Conservation (phyloP, 2,113 vertebrate genomes). For the Pelecanus crispus region DNA sequence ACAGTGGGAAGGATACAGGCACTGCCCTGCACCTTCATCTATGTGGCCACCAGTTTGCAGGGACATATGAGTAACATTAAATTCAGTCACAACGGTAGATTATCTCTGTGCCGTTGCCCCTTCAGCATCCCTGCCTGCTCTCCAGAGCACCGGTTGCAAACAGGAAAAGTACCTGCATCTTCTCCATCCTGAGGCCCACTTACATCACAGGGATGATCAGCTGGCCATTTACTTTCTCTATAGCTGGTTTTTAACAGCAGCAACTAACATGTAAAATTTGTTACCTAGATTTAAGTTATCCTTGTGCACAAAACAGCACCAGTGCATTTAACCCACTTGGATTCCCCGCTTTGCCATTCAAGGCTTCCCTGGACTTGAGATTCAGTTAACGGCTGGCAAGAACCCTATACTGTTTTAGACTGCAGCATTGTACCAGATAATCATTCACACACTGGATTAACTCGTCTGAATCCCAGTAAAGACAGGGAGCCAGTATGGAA, state of each 20-base stretch:
- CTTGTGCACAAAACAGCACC: neutral
- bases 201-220: neutral
- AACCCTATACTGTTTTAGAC: neutral
- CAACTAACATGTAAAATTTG: neutral
- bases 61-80: accelerated
- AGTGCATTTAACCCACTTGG: neutral
- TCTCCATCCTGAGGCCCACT: neutral
- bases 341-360: neutral
- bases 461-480: neutral
- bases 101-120: neutral
- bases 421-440: neutral
- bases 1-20: neutral
- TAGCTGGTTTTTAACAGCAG: neutral
- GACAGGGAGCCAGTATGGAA: neutral
- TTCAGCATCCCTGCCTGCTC: neutral
- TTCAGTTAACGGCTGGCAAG: neutral
- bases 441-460: neutral
- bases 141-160: neutral
- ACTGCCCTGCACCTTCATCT: neutral
- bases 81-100: neutral
- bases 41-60: neutral
- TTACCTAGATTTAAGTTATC: neutral
- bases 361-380: neutral
- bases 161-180: neutral
- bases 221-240: neutral